phyloP scores from a whole-genome alignment of 2,888 invertebrate species.

The Parnassius smintheus region DNA sequence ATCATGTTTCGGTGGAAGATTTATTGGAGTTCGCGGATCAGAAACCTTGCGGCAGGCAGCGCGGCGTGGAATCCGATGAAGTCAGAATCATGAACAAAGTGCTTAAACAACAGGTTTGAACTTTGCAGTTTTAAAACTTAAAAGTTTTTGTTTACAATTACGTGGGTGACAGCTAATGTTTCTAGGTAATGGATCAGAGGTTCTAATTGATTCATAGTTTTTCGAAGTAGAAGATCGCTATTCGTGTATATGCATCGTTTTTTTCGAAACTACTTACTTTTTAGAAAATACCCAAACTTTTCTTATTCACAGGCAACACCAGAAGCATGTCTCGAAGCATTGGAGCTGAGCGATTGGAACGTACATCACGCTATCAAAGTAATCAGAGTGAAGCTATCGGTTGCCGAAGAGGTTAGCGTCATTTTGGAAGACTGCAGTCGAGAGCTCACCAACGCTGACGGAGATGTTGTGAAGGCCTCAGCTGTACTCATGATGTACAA shows the following conservation, averaged over 20 bases:
- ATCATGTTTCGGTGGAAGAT: constrained; percentile 95
- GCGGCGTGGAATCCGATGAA: constrained; percentile 94
- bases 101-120: constrained; percentile 84
- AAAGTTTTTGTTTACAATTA: too few species aligned
- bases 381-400: constrained; percentile 77
- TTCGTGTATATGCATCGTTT: too few species aligned
- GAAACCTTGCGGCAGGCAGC: constrained; percentile 90
- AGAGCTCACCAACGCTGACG: constrained; percentile 82
- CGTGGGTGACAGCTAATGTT: too few species aligned
- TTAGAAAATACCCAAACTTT: not conserved
- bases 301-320: constrained; percentile 79
- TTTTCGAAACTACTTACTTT: too few species aligned
- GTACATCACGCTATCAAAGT: constrained; percentile 94
- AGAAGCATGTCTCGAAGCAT: constrained; percentile 88
- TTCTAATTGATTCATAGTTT: too few species aligned
- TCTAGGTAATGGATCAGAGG: too few species aligned
- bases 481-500: constrained; percentile 68
- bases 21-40: constrained; percentile 92
- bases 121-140: too few species aligned
- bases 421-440: constrained; percentile 62
- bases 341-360: constrained; percentile 94
- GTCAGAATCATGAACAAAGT: constrained; percentile 95
- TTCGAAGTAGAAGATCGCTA: too few species aligned
- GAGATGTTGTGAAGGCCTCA: constrained; percentile 86
- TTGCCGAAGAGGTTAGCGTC: constrained; percentile 36